Conservation (phyloP, 2,888 invertebrate genomes). For the Polymixis flavicincta region DNA sequence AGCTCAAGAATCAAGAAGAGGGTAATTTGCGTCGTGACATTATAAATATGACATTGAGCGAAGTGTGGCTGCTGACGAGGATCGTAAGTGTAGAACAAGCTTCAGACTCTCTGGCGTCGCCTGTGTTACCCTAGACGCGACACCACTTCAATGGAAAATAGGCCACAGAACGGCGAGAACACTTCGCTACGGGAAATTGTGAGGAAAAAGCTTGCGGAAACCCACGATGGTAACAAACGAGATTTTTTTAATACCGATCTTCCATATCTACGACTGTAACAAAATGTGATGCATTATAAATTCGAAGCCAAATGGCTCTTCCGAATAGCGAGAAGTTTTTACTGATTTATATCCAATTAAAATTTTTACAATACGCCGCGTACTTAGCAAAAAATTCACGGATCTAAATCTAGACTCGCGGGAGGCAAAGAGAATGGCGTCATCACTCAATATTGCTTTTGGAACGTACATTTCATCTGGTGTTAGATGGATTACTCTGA, state of each 20-base stretch:
- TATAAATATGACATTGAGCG: slow-evolving; percentile 51
- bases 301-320: slow-evolving; percentile 26
- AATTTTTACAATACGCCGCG: slow-evolving; percentile 53
- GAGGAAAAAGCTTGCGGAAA: slow-evolving; percentile 72
- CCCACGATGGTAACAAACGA: slow-evolving; percentile 57
- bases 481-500: slow-evolving; percentile 27
- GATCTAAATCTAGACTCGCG: slow-evolving; percentile 69
- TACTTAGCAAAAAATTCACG: slow-evolving; percentile 65
- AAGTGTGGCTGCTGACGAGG: slow-evolving; percentile 52
- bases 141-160: slow-evolving; percentile 82
- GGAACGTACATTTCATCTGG: slow-evolving; percentile 18
- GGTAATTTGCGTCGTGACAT: slow-evolving; percentile 37
- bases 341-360: slow-evolving; percentile 47
- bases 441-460: slow-evolving; percentile 68
- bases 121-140: slow-evolving; percentile 68
- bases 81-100: slow-evolving; percentile 67
- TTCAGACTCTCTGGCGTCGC: slow-evolving; percentile 75
- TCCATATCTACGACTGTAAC: slow-evolving; percentile 32
- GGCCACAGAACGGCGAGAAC: slow-evolving; percentile 77
- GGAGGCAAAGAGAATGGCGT: slow-evolving; percentile 71
- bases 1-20: slow-evolving; percentile 16
- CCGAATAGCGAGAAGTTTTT: slow-evolving; percentile 26
- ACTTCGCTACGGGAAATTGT: slow-evolving; percentile 79
- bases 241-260: slow-evolving; percentile 32
- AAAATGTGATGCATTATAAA: slow-evolving; percentile 32